Percentiles rank a stretch among this genome's conserved stretches.
These are phyloP conservation scores for Tachuris rubrigastra DNA, from an alignment of 2,113 vertebrate genomes.

Conservation along the genomic window DNA sequence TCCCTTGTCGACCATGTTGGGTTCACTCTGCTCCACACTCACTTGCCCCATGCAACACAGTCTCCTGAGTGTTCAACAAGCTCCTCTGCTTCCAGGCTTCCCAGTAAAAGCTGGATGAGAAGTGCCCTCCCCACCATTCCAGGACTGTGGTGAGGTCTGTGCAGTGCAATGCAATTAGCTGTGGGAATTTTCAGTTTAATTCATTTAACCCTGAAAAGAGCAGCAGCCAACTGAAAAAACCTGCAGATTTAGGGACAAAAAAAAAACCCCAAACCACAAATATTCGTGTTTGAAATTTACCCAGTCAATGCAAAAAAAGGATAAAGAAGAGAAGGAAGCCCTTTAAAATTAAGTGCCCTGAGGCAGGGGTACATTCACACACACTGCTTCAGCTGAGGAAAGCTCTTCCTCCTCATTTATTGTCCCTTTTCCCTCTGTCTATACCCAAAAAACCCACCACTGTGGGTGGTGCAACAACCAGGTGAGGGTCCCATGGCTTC, in stretches of 20 bases:
- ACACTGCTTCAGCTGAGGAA: background rate
- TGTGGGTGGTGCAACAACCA: background rate
- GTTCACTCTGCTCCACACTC: background rate
- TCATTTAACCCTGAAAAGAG: background rate
- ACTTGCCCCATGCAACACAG: accelerated
- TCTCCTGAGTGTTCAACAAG: background rate
- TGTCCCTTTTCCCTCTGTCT: background rate
- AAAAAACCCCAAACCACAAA: accelerated
- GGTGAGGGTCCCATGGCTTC: accelerated
- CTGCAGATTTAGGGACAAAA: background rate
- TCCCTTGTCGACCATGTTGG: accelerated
- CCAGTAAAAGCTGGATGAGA: background rate
- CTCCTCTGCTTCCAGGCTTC: background rate
- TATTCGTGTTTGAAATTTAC: background rate
- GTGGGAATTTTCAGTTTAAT: background rate
- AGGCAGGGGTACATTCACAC: background rate
- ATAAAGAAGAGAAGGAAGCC: background rate
- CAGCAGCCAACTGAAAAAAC: background rate
- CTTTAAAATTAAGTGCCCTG: background rate
- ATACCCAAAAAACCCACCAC: accelerated
- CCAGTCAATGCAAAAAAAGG: background rate
- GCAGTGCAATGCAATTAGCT: background rate
- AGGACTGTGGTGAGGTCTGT: accelerated
- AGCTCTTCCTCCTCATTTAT: background rate
- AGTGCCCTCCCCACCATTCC: background rate